Evolutionary conservation across 2,888 invertebrate genomes (phyloP).

Genomic region (Ypsolopha sequella): DNA sequence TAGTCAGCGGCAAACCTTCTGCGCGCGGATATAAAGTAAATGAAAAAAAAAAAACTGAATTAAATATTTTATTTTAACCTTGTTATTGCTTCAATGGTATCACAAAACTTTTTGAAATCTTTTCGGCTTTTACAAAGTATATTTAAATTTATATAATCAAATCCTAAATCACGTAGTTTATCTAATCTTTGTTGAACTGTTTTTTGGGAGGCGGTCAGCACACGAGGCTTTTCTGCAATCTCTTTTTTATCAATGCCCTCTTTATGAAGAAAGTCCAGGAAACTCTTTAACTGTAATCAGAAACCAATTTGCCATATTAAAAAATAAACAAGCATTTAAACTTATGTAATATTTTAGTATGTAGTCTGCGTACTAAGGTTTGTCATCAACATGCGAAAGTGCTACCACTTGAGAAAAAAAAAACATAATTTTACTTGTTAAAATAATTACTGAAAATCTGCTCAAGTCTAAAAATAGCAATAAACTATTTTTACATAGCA

Average conservation of each 20-base stretch:
- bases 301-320: conserved; percentile 8
- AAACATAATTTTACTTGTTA: no score
- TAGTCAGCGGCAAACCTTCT: no score
- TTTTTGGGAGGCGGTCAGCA: conserved; percentile 66
- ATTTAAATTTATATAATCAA: conserved; percentile 60
- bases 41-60: background rate
- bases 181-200: conserved; percentile 66
- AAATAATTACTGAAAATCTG: no score
- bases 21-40: no score
- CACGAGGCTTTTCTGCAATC: conserved; percentile 64
- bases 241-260: conserved; percentile 66
- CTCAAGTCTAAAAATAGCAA: no score
- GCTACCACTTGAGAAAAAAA: no score
- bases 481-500: no score
- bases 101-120: conserved; percentile 63
- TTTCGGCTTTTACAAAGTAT: conserved; percentile 68
- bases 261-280: conserved; percentile 67
- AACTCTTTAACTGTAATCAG: conserved; percentile 63
- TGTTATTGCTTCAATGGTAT: conserved; percentile 22
- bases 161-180: conserved; percentile 53
- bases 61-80: conserved; percentile 1
- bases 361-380: no score
- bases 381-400: no score
- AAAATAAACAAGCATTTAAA: background rate
- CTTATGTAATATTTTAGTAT: conserved; percentile 4